Conservation (phyloP, 2,888 invertebrate genomes). For the Lasius fuliginosus region DNA sequence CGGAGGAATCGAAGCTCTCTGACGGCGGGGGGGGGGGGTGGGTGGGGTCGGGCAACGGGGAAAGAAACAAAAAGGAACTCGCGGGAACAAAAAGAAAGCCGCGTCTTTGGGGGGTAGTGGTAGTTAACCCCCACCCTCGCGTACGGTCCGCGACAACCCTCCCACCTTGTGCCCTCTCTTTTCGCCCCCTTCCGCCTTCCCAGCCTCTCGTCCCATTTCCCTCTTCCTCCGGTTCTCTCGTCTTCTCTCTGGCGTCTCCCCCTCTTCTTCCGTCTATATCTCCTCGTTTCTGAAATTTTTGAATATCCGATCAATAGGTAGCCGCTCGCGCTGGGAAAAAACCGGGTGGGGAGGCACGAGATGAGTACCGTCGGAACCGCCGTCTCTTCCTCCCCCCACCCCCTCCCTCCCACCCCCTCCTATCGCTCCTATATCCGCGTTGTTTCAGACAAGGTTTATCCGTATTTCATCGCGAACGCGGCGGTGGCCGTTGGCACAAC, state of each 20-base stretch:
- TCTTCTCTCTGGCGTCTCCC: conserved; percentile 62
- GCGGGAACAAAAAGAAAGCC: conserved; percentile 74
- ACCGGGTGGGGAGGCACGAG: conserved; percentile 77
- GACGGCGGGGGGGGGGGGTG: conserved; percentile 52
- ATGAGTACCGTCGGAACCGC: conserved; percentile 67
- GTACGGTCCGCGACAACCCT: conserved; percentile 74
- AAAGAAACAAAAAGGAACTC: conserved; percentile 76
- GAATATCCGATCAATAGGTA: conserved; percentile 85
- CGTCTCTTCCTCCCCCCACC: conserved; percentile 37
- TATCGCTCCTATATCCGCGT: conserved; percentile 45
- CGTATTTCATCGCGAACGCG: conserved; percentile 59
- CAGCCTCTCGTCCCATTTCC: conserved; percentile 63
- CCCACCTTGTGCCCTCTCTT: conserved; percentile 55
- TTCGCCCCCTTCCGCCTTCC: conserved; percentile 52
- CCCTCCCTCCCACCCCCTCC: conserved; percentile 3
- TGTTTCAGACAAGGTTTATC: conserved; percentile 70
- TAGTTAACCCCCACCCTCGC: conserved; percentile 74
- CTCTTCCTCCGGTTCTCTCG: conserved; percentile 60
- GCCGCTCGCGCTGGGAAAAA: conserved; percentile 78
- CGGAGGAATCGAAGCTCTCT: conserved; percentile 61
- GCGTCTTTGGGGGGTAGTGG: conserved; percentile 74
- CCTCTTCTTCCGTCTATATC: conserved; percentile 64
- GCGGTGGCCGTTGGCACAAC: conserved; percentile 27
- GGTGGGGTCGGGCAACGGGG: conserved; percentile 69
- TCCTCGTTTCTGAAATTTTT: conserved; percentile 82